phyloP scores from a whole-genome alignment of 2,797 vertebrate species.

The Ctenosaura bakeri region DNA sequence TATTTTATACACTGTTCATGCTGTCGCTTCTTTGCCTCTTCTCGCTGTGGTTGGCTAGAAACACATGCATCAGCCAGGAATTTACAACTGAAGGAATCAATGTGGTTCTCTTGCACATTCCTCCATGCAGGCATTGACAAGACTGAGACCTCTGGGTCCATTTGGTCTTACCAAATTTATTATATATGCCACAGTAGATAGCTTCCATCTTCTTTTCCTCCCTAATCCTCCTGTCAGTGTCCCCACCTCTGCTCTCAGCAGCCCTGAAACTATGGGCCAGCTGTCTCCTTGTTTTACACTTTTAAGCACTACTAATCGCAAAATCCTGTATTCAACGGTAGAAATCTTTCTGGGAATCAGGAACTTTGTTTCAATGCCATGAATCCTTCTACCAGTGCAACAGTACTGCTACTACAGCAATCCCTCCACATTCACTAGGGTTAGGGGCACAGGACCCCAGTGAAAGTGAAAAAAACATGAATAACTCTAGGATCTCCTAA shows the following conservation, averaged over 20 bases:
- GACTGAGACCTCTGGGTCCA: neutral
- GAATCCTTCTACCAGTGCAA: neutral
- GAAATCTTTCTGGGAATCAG: no score
- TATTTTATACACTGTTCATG: slow-evolving; percentile 46
- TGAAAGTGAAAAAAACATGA: no score
- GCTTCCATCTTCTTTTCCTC: neutral
- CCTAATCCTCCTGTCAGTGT: neutral
- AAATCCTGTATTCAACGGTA: neutral
- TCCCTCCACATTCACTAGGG: no score
- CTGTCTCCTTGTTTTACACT: neutral
- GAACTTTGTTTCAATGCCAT: neutral
- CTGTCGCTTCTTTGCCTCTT: slow-evolving; percentile 40
- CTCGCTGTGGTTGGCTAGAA: neutral
- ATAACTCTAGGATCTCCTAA: no score
- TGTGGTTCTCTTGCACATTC: neutral
- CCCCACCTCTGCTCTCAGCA: neutral
- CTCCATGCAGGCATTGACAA: neutral
- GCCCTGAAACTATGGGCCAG: neutral
- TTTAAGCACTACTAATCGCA: neutral
- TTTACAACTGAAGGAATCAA: neutral
- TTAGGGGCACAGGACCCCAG: no score
- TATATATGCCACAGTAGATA: neutral
- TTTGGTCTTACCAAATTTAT: neutral
- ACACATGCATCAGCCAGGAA: no score
- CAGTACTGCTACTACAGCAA: neutral